Base-by-base conservation (phyloP, 1,140 invertebrate species). In the Notospermus geniculatus region DNA sequence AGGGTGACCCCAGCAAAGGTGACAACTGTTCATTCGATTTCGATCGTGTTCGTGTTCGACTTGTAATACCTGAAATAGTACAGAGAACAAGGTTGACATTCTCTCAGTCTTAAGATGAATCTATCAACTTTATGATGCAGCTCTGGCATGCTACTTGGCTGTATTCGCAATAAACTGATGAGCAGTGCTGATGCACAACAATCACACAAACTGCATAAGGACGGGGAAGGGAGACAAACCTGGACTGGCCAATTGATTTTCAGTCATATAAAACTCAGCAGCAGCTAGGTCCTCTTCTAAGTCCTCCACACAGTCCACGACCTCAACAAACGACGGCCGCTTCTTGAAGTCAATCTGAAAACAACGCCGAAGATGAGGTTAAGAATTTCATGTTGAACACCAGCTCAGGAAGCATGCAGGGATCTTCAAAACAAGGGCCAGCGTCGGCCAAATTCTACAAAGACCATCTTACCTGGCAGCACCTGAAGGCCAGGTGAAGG, bases 401-500 rank as follows among this genome's bases (percentile, higher is more conserved):
- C n/a, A n/a, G n/a, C n/a, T n/a, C n/a, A n/a, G n/a, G n/a, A n/a
- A n/a, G n/a, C n/a, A n/a, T n/a, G n/a, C n/a, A n/a, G n/a, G n/a
- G 15, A 36, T 36, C 32, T 36, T 36, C 5, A 36, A 36, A 36
- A 7, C 15, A 7, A 15, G 32, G 4, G 5, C 15, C 32, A 36
- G 32, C 32, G 4, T 36, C 15, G 15, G 32, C 32, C 32, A 15
- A 36, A 7, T 36, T 36, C 32, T 36, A 5, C 46, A 50, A 23
- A 23, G 25, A 50, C n/a, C n/a, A 39, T 54, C 61, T 64, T 65
- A 95, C 93, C 81, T 92, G 89, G 82, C 93, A 96, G 82, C 93
- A 97, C 77, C 88, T 87, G 83, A 97, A 97, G 56, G 94, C 91
- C 54, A 96, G 84, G 76, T 91, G 87, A 25, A 97, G 84, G 79